Evolutionary conservation across 2,113 vertebrate genomes (phyloP).

Genomic region (Pimephales promelas): DNA sequence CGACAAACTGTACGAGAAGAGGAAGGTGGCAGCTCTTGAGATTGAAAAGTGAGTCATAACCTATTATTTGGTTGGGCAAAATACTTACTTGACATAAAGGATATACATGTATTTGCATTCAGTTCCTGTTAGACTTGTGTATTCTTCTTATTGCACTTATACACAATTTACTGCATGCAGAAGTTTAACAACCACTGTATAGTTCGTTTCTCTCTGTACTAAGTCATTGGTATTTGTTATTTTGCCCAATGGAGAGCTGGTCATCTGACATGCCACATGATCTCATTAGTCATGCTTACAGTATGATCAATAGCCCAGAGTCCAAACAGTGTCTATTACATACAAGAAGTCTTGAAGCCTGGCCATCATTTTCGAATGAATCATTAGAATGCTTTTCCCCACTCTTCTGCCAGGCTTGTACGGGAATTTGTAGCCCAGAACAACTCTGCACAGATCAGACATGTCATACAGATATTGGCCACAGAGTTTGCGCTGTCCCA

Average conservation of each 20-base stretch:
- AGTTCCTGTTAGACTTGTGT: not conserved
- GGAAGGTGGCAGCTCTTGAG: slow-evolving; percentile 94
- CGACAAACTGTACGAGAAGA: slow-evolving; percentile 96
- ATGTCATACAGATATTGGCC: slow-evolving; percentile 94
- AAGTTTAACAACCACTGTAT: not conserved
- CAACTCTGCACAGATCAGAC: slow-evolving; percentile 92
- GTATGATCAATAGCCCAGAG: not conserved
- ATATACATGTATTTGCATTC: not conserved
- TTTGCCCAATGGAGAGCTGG: not conserved
- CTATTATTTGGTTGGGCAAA: not conserved
- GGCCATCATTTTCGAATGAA: not conserved
- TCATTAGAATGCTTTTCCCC: not conserved
- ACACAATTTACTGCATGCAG: not conserved
- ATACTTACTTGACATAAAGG: not conserved
- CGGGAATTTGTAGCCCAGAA: slow-evolving; percentile 97
- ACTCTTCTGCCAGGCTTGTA: slow-evolving; percentile 78
- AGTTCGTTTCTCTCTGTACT: not conserved
- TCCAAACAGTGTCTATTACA: not conserved
- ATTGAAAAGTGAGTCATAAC: slow-evolving; percentile 86
- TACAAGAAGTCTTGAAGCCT: not conserved
- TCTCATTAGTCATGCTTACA: not conserved
- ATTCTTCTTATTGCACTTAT: not conserved
- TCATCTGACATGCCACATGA: slow-evolving; percentile 37
- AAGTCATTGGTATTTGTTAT: not conserved
- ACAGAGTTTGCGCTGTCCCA: slow-evolving; percentile 96